Evolutionary conservation across 2,888 invertebrate genomes (phyloP).

Genomic region (Unio delphinus): DNA sequence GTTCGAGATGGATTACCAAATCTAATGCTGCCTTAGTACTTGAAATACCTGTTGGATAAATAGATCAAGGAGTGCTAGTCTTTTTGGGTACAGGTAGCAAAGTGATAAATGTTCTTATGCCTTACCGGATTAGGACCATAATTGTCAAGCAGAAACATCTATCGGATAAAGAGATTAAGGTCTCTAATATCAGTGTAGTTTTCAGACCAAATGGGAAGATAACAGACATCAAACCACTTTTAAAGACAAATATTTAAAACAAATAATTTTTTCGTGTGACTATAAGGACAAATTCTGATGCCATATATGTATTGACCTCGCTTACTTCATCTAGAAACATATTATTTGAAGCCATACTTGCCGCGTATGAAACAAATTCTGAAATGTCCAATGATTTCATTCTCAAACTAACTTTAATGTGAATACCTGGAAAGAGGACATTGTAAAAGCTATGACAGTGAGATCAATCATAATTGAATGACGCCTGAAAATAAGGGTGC

Average conservation of each 20-base stretch:
- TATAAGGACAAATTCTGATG: conserved; percentile 28
- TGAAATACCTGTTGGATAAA: conserved; percentile 26
- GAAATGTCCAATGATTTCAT: conserved; percentile 21
- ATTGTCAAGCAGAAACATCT: conserved; percentile 25
- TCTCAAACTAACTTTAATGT: conserved; percentile 44
- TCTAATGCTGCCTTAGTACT: conserved; percentile 17
- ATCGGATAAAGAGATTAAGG: conserved; percentile 10
- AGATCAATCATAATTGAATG: not conserved
- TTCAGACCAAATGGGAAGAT: conserved; percentile 28
- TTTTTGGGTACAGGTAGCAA: conserved; percentile 44
- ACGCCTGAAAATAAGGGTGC: too few relatives aligned
- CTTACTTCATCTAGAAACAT: conserved; percentile 12
- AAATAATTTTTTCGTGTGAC: conserved; percentile 22
- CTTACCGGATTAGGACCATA: conserved; percentile 44
- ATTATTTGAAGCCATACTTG: conserved; percentile 10
- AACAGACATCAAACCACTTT: conserved; percentile 34
- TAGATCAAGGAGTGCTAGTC: conserved; percentile 32
- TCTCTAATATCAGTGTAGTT: conserved; percentile 5
- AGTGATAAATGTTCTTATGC: conserved; percentile 44
- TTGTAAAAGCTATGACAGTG: conserved; percentile 6
- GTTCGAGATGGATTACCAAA: conserved; percentile 14
- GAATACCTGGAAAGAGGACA: conserved; percentile 35
- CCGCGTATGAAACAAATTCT: not conserved
- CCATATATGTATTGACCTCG: conserved; percentile 27
- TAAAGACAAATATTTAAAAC: conserved; percentile 14